Percentiles rank a stretch among this genome's conserved stretches.
Evolutionary conservation across 2,113 vertebrate species (phyloP).

Genomic region (Rhynchopsitta pachyrhyncha): DNA sequence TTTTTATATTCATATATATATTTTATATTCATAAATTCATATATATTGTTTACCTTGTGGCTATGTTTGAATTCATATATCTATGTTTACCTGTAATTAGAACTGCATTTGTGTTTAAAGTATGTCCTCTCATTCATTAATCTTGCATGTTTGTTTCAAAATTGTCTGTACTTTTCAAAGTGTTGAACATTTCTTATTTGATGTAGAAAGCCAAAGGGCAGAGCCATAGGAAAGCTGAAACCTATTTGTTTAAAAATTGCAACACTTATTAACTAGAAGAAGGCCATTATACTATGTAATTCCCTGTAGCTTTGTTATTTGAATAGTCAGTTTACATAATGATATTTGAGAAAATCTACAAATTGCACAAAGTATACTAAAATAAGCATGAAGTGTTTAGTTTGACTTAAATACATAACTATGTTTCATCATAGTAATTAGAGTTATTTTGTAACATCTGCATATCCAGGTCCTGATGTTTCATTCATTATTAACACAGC

Average conservation of each 20-base stretch:
- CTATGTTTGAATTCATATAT: not conserved
- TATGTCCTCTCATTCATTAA: not conserved
- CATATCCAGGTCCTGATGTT: not conserved
- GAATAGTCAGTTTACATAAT: slow-evolving; percentile 3
- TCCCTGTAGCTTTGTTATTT: slow-evolving; percentile 7
- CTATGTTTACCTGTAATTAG: not conserved
- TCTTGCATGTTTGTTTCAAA: not conserved
- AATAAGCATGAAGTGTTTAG: not conserved
- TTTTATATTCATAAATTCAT: too few species aligned
- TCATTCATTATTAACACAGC: not conserved
- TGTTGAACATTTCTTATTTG: not conserved
- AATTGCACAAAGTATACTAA: not conserved
- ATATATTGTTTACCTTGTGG: too few species aligned
- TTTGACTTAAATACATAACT: not conserved
- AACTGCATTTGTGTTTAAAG: not conserved
- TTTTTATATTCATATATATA: not conserved
- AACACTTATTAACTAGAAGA: not conserved
- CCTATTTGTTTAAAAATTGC: not conserved
- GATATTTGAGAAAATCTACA: slow-evolving; percentile 3
- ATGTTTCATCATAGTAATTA: not conserved
- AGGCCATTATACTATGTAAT: slow-evolving; percentile 11
- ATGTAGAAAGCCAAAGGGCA: not conserved
- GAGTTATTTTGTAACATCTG: not conserved
- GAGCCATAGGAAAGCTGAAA: not conserved
- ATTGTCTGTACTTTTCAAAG: not conserved